Base-by-base conservation (phyloP, 2,888 invertebrate genomes). In the Ceriagrion tenellum region DNA sequence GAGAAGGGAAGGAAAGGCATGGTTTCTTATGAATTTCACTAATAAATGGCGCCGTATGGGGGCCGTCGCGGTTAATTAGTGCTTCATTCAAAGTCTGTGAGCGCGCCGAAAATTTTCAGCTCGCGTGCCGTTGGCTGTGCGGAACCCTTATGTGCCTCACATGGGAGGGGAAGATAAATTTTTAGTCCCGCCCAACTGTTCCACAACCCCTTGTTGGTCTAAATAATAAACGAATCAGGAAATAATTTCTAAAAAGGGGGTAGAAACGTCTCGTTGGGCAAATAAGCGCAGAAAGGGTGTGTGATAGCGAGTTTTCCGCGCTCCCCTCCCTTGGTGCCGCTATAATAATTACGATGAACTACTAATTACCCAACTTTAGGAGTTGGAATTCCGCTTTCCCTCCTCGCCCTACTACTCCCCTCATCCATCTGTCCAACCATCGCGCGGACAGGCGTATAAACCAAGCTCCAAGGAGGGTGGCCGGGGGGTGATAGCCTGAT, bases 361-460 rank as follows among this genome's bases (percentile, higher is more conserved):
- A n/a, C 89, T 89, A 89, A 89, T 89, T 89, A 55, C 89, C 89
- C 13, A 89, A 89, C 89, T 89, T 89, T 55, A 16, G 89, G 55
- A 55, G n/a, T 89, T 89, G 47, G 55, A 89, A 89, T 47, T 81
- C 55, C 89, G 55, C 89, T 55, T 89, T 55, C 88, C 2, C 40
- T 47, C 4, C 47, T 4, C 30, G 16, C 35, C 88, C 30, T 30
- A 10, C n/a, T 30, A 4, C 47, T 8, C 47, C 88, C 88, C 47
- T 47, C 47, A 40, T 40, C 40, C 47, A 40, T n/a, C 89, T 18
- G 0, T 55, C n/a, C n/a, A 26, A 0, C 16, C 8, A 2, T 26
- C 55, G 0, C 55, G 89, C 55, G 26, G 81, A 35, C 35, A 10
- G 81, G 35, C 8, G 13, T 35, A 81, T 81, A 16, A 35, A 81